Evolutionary conservation across 2,888 invertebrate genomes (phyloP).

Genomic region (Papilio protenor): DNA sequence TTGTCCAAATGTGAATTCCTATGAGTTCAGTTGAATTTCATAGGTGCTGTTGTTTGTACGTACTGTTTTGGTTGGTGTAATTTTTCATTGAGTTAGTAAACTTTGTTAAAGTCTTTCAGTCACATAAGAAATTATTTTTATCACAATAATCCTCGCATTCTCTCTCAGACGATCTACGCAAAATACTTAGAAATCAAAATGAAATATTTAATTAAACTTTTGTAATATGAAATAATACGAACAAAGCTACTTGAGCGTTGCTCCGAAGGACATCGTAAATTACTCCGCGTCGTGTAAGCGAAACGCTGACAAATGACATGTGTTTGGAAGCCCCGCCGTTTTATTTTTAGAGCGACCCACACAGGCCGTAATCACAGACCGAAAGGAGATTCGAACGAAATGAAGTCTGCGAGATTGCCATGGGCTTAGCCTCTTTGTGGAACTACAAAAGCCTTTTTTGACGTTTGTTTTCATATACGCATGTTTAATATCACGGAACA

Average conservation of each 20-base stretch:
- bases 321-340: slow-evolving; percentile 64
- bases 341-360: slow-evolving; percentile 70
- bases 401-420: slow-evolving; percentile 45
- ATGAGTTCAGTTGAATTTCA: too few relatives aligned
- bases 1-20: too few relatives aligned
- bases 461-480: slow-evolving; percentile 34
- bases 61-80: background rate
- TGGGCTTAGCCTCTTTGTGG: slow-evolving; percentile 43
- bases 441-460: slow-evolving; percentile 43
- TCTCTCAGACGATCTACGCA: background rate
- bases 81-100: slow-evolving; percentile 18
- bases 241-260: slow-evolving; percentile 57
- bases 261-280: slow-evolving; percentile 67
- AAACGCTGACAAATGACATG: slow-evolving; percentile 79
- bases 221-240: slow-evolving; percentile 36
- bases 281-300: slow-evolving; percentile 68
- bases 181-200: slow-evolving; percentile 11
- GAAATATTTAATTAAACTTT: slow-evolving; percentile 6
- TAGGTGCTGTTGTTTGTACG: too few relatives aligned
- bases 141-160: background rate
- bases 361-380: slow-evolving; percentile 63
- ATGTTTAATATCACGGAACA: slow-evolving; percentile 28
- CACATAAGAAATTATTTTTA: background rate
- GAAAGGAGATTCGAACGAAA: slow-evolving; percentile 48
- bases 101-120: background rate